Evolutionary conservation across 2,113 vertebrate species (phyloP).

Genomic region (Mobula hypostoma): DNA sequence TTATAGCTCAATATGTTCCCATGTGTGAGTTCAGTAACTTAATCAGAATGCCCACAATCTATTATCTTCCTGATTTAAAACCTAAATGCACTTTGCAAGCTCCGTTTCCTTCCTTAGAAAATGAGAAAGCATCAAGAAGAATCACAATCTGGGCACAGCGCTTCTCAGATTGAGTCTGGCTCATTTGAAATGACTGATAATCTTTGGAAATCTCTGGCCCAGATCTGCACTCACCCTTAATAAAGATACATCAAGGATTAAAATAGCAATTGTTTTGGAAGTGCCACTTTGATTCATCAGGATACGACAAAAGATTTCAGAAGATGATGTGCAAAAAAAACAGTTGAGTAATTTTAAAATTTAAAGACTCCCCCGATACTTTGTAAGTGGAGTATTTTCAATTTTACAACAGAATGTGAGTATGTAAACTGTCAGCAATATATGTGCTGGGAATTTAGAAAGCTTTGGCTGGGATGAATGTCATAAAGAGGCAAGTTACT

Average conservation of each 20-base stretch:
- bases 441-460: conserved; percentile 38
- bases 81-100: not conserved
- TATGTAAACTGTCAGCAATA: conserved; percentile 37
- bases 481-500: conserved; percentile 32
- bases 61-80: not conserved
- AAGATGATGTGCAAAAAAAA: conserved; percentile 33
- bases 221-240: conserved; percentile 26
- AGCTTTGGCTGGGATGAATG: conserved; percentile 35
- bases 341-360: conserved; percentile 36
- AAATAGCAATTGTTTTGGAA: conserved; percentile 35
- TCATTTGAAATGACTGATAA: conserved; percentile 26
- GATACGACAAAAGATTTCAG: conserved; percentile 28
- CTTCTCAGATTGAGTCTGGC: not conserved
- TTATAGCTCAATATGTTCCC: too few relatives aligned
- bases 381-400: conserved; percentile 37
- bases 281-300: conserved; percentile 32
- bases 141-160: not conserved
- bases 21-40: too few relatives aligned
- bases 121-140: not conserved
- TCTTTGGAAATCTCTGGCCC: conserved; percentile 30
- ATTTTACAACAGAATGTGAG: conserved; percentile 37
- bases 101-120: not conserved
- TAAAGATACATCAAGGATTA: conserved; percentile 35
- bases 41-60: too few relatives aligned
- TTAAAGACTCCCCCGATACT: conserved; percentile 37